phyloP scores from a whole-genome alignment of 64 coral and sea anemone genomes.

The Pachyseris speciosa region DNA sequence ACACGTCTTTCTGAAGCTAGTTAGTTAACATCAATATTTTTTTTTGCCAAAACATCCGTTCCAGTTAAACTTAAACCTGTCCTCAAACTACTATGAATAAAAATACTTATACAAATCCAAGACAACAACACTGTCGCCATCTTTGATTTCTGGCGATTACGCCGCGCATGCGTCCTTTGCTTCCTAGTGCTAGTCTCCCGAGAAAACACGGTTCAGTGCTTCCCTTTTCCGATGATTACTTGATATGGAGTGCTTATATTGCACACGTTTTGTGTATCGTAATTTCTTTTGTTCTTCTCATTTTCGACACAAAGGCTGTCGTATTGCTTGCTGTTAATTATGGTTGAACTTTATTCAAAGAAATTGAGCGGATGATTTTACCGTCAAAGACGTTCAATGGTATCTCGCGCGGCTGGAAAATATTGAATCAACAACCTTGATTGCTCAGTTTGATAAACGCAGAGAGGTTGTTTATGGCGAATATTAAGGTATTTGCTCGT shows the following conservation, averaged over 20 bases:
- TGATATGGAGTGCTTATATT: constrained; percentile 27
- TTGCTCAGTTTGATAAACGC: background rate
- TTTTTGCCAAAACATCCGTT: background rate
- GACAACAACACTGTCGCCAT: constrained; percentile 18
- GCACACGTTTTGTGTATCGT: background rate
- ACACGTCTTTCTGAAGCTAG: background rate
- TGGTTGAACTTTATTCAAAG: background rate
- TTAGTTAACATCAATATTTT: background rate
- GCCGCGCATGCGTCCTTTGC: background rate
- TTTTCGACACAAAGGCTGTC: constrained; percentile 4
- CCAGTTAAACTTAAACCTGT: background rate
- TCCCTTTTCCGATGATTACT: background rate
- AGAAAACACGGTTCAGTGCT: background rate
- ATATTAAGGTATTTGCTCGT: constrained; percentile 66
- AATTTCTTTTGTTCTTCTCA: constrained; percentile 27
- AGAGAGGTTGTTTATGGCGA: constrained; percentile 45
- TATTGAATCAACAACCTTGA: background rate
- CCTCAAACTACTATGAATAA: background rate
- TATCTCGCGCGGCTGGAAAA: background rate
- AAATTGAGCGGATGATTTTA: constrained; percentile 2
- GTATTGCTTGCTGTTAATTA: constrained; percentile 1
- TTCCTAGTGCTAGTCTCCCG: background rate
- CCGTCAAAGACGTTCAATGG: background rate
- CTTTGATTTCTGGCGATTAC: background rate
- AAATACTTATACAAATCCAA: constrained; percentile 15